Evolutionary conservation across 2,113 vertebrate species (phyloP), one percentile per base, ranked within the genome.

Genomic region (Microtus oregoni): DNA sequence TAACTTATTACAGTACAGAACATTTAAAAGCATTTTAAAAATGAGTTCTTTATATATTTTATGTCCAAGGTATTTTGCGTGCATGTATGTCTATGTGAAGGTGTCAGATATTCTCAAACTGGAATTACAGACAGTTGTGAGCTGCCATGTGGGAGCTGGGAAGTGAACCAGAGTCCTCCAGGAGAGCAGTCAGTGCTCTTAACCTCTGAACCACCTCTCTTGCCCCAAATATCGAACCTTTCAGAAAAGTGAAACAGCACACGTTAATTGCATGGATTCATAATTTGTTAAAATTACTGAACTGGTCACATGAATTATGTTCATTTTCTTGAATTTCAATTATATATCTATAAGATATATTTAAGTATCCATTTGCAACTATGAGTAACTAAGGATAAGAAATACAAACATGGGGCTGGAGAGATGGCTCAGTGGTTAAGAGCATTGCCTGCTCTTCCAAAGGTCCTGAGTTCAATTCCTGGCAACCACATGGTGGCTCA

Each of bases 271-370:
- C 28, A 65, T 38, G 35, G 19, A 50, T 35, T 47, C 6, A 73
- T 55, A 55, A 20, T 78, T 76, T 83, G 7, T 82, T 44, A 94
- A 88, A 96, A 95, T 78, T 35, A 28, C 38, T 76, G 2, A 86
- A 26, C 10, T 65, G 13, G 44, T 38, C 15, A 63, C 3, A 85
- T 38, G 47, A 32, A 65, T 44, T 77, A 38, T 4, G 30, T 88
- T 88, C 6, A 87, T 70, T 72, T 91, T 67, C 35, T 85, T 93
- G 9, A 30, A 72, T 91, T 87, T 72, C n/a, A 73, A 3, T 26
- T 91, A 35, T 65, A 44, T 17, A 2, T 76, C 28, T 72, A 5
- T 65, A 88, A 50, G 68, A 12, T 77, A 72, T 10, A 65, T 68
- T 94, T 90, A 90, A 89, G 47, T 65, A 65, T 72, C 70, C 22